Percentiles rank a stretch among this genome's conserved stretches.
phyloP scores from a whole-genome alignment of 2,888 invertebrate genomes.

The Amphipyra berbera region DNA sequence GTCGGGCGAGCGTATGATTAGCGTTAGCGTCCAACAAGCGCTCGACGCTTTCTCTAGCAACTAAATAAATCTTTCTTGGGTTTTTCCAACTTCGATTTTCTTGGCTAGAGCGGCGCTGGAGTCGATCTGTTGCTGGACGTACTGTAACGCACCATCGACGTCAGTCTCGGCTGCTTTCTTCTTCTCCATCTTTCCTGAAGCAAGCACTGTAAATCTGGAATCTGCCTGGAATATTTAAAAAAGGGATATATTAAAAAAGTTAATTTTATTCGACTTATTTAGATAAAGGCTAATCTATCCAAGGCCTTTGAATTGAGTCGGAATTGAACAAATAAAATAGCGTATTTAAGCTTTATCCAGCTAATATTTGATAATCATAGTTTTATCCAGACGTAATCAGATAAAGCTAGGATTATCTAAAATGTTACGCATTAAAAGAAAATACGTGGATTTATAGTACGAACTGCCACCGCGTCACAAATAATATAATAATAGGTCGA shows the following conservation, averaged over 20 bases:
- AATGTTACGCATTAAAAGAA: too few relatives aligned
- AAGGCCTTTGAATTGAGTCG: background rate
- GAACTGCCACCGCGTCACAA: too few relatives aligned
- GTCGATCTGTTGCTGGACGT: constrained; percentile 94
- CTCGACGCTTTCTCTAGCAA: too few relatives aligned
- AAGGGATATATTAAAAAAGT: background rate
- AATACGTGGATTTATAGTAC: too few relatives aligned
- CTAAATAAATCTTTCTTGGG: too few relatives aligned
- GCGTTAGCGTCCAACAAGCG: too few relatives aligned
- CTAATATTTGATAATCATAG: too few relatives aligned
- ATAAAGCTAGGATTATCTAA: too few relatives aligned
- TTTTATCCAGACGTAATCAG: too few relatives aligned
- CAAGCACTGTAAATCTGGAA: constrained; percentile 92
- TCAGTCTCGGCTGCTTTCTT: constrained; percentile 92
- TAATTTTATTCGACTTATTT: background rate
- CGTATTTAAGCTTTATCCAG: too few relatives aligned
- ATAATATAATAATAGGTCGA: too few relatives aligned
- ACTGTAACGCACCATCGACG: constrained; percentile 93
- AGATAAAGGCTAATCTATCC: background rate
- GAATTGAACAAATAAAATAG: background rate
- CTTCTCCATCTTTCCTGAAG: constrained; percentile 96
- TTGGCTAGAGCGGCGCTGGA: constrained; percentile 91
- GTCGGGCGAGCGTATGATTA: too few relatives aligned
- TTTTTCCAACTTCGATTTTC: constrained; percentile 85
- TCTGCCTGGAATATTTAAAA: constrained; percentile 84